Evolutionary conservation across 2,113 vertebrate species (phyloP), one percentile per base, ranked within the genome.

Genomic region (Pseudopodoces humilis): DNA sequence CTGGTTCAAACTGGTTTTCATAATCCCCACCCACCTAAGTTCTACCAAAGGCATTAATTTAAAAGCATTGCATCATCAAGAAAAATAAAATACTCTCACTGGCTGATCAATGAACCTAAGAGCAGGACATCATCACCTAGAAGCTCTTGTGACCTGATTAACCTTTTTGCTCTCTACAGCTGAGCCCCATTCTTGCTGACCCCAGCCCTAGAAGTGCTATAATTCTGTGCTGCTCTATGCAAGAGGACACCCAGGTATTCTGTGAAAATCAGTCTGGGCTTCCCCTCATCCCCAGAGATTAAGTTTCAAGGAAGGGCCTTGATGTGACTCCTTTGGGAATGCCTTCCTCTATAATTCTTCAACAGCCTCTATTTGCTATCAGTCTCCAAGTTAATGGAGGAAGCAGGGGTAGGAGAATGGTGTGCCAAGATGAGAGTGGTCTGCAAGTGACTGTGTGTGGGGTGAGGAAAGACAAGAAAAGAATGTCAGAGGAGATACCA

Each of bases 11-110:
- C 96, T 78, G 90, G 94, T 97, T 97, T 88, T 78, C 49, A 60
- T 93, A 93, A 96, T 96, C 94, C 21, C 76, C 95, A 96, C 94
- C 94, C 93, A 94, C 95, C 68, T 84, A 92, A 93, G 76, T 90
- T 90, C 90, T 90, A 93, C 52, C 68, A 86, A 96, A 96, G 88
- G 83, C 64, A 96, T 90, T 96, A 92, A 96, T 96, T 95, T 92
- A 78, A 94, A 91, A 93, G 28, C 0, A 15, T 97, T 95, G 72
- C 95, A 79, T 86, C 93, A 95, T 81, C 72, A 44, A 63, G 86
- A 30, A 14, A 82, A 88, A 88, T 89, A 81, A 93, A 95, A 53
- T 77, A 75, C 96, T 97, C 96, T 97, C 90, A 97, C 95, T 96
- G 88, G 39, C 35, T 84, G 85, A 92, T 96, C 93, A 94, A 93